Conservation (phyloP, 2,888 invertebrate genomes). For the Drosophila prostipennis region DNA sequence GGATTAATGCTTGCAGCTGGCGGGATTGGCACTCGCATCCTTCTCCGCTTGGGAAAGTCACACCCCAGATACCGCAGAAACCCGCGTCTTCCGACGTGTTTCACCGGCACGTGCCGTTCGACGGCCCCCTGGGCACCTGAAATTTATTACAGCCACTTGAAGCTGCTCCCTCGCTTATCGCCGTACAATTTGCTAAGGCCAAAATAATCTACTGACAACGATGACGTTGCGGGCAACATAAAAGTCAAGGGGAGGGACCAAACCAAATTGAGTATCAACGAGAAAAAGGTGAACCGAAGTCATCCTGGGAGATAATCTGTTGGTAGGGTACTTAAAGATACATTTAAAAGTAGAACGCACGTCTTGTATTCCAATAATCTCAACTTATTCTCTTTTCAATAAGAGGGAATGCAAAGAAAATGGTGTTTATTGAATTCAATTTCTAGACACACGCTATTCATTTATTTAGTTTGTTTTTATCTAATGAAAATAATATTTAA, state of each 20-base stretch:
- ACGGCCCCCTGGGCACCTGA: slow-evolving; percentile 21
- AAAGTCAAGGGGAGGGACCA: slow-evolving; percentile 1
- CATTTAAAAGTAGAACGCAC: not conserved
- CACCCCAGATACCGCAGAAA: slow-evolving; percentile 17
- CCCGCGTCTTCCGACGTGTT: slow-evolving; percentile 7
- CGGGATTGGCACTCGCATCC: slow-evolving; percentile 41
- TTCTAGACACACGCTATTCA: not conserved
- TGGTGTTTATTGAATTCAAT: no score
- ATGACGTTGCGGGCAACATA: slow-evolving; percentile 24
- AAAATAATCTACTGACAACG: slow-evolving; percentile 48
- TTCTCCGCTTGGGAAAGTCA: slow-evolving; percentile 25
- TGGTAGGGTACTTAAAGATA: slow-evolving; percentile 8
- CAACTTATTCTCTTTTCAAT: no score
- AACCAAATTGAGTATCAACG: slow-evolving; percentile 9
- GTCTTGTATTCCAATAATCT: not conserved
- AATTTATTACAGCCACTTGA: slow-evolving; percentile 55
- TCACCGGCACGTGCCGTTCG: slow-evolving; percentile 35
- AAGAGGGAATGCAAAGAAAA: no score
- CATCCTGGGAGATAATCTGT: slow-evolving; percentile 1
- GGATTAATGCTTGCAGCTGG: slow-evolving; percentile 8
- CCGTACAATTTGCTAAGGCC: slow-evolving; percentile 46
- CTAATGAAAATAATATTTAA: not conserved
- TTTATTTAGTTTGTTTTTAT: not conserved
- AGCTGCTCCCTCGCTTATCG: slow-evolving; percentile 56
- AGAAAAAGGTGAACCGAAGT: slow-evolving; percentile 9